Percentiles rank a stretch among this genome's conserved stretches.
phyloP scores from a whole-genome alignment of 2,888 invertebrate species.

The Caenorhabditis angaria region DNA sequence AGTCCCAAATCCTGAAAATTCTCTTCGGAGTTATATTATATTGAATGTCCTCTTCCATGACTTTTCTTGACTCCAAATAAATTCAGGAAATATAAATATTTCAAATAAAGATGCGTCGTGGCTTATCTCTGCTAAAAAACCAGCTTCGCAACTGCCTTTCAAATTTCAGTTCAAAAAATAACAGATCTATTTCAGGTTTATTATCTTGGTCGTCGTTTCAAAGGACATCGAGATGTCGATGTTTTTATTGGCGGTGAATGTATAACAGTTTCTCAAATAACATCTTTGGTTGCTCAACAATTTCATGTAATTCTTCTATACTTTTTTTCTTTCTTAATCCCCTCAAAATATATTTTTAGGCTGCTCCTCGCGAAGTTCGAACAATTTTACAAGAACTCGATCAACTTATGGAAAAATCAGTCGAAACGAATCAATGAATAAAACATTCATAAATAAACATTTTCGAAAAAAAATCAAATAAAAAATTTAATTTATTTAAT shows the following conservation, averaged over 20 bases:
- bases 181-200: constrained; percentile 17
- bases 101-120: no score
- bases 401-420: constrained; percentile 35
- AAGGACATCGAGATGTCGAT: constrained; percentile 50
- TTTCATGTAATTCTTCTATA: constrained; percentile 50
- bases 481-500: neutral
- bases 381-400: constrained; percentile 57
- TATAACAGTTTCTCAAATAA: constrained; percentile 56
- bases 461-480: neutral
- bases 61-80: no score
- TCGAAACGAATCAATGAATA: neutral
- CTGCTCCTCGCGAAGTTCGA: constrained; percentile 57
- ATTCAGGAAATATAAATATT: no score
- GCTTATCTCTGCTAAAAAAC: no score
- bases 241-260: constrained; percentile 53
- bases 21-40: no score
- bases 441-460: neutral
- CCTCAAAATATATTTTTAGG: no score
- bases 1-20: no score
- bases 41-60: no score
- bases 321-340: no score
- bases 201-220: constrained; percentile 42
- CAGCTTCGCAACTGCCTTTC: no score
- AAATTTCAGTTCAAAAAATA: no score
- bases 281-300: constrained; percentile 53